Conservation (phyloP, 2,888 invertebrate genomes). For the Nemurella pictetii region DNA sequence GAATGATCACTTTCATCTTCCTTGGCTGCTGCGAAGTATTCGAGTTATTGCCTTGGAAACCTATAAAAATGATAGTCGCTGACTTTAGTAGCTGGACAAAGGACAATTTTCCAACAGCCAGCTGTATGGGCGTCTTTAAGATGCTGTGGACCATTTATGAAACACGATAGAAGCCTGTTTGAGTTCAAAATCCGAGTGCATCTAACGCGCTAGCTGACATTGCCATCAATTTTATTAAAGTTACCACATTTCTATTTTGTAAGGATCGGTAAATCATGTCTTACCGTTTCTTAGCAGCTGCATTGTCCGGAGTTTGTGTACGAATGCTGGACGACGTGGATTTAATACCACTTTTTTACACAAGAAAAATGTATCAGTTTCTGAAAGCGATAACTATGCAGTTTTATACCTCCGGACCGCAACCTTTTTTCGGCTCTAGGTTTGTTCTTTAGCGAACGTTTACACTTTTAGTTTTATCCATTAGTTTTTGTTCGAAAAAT, state of each 20-base stretch:
- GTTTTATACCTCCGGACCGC: neutral
- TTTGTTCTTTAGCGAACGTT: neutral
- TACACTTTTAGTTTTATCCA: neutral
- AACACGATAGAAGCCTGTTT: slow-evolving; percentile 26
- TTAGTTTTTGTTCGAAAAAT: neutral
- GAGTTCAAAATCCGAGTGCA: slow-evolving; percentile 7
- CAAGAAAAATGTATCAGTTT: neutral
- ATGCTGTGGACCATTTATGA: slow-evolving; percentile 21
- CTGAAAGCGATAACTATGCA: neutral
- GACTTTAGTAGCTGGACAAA: slow-evolving; percentile 6
- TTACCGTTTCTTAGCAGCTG: neutral
- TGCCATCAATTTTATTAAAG: slow-evolving; percentile 17
- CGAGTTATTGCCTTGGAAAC: slow-evolving; percentile 5
- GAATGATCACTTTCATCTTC: slow-evolving; percentile 12
- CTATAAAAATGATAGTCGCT: slow-evolving; percentile 16
- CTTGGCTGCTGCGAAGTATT: neutral
- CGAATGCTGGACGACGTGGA: neutral
- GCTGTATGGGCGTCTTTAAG: neutral
- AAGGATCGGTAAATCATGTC: neutral
- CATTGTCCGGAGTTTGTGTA: neutral
- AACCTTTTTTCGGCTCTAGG: neutral
- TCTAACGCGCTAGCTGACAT: neutral
- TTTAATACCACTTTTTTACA: neutral
- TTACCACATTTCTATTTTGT: slow-evolving; percentile 13
- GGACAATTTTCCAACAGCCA: neutral